Base-by-base conservation (phyloP, 2,113 vertebrate species). In the Rattus rattus region DNA sequence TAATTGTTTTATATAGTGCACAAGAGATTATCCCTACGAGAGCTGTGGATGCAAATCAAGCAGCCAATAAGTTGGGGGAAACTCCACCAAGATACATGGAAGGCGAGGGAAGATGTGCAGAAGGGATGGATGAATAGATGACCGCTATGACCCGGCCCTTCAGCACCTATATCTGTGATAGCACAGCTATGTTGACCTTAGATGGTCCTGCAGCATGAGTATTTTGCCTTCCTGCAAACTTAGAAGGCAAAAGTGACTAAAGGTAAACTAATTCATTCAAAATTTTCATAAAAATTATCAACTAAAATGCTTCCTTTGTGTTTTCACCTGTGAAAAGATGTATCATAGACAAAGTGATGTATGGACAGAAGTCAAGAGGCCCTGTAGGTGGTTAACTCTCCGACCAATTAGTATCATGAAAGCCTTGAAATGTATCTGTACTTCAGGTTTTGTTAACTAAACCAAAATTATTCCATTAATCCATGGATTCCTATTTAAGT, bases 211-310 rank as follows among this genome's bases (percentile, higher is more conserved):
- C 22, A 24, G 87, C 36, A 49, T 54, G 2, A 26, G 3, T 26
- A 54, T 97, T 70, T 90, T 79, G 28, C 79, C 85, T 47, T 83
- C 11, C 43, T 43, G 43, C 28, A 47, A 85, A 92, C 36, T 95
- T 28, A 90, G 69, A 88, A 86, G 90, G n/a, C 56, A 72, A 77
- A 94, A 93, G 28, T 84, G 28, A 12, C 9, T 75, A 65, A 79
- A 63, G 5, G 13, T 75, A 20, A 97, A 85, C 12, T 79, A 16
- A 61, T 30, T 47, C 76, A 87, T 22, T 92, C 20, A 92, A 70
- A 72, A 1, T 59, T 88, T 92, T 88, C 47, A 75, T 13, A 90
- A 92, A 43, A 91, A 24, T 56, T 61, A 26, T 70, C 61, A n/a
- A 59, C n/a, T 33, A n/a, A 91, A 77, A 79, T 47, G 2, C 0